These are phyloP conservation scores for Paracentrotus lividus DNA, from an alignment of 53 echinoderm and acorn worm species.

Conservation along the genomic window DNA sequence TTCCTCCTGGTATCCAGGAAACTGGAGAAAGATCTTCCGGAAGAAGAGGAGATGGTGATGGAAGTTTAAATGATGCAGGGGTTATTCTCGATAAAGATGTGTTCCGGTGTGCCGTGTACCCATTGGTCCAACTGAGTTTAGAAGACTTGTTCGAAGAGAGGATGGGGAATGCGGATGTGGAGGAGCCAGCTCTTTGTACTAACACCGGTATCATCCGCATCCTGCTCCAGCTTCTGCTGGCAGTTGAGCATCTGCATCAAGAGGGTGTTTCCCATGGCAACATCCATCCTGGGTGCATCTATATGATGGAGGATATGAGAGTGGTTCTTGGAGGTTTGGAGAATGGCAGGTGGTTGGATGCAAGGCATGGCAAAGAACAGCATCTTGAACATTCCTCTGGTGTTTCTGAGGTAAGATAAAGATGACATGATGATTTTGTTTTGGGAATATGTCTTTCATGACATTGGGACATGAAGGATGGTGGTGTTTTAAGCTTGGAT, in stretches of 20 bases:
- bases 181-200: background rate
- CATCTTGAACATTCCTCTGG: background rate
- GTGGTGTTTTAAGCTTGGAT: too few relatives aligned
- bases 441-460: too few relatives aligned
- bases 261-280: constrained; percentile 78
- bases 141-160: background rate
- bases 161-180: background rate
- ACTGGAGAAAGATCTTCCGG: background rate
- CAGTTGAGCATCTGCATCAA: constrained; percentile 72
- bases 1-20: background rate
- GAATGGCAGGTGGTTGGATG: constrained; percentile 34
- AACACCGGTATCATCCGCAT: constrained; percentile 72
- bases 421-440: background rate
- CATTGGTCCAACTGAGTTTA: background rate
- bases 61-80: background rate
- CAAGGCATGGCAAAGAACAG: background rate
- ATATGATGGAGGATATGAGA: constrained; percentile 74
- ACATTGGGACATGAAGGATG: too few relatives aligned
- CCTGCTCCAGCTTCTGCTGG: constrained; percentile 78
- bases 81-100: background rate
- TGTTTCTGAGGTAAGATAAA: background rate
- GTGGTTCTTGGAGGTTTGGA: constrained; percentile 83
- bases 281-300: constrained; percentile 74
- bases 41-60: background rate
- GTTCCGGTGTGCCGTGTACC: background rate